phyloP scores from a whole-genome alignment of 1,140 invertebrate genomes.

The Zophobas morio region DNA sequence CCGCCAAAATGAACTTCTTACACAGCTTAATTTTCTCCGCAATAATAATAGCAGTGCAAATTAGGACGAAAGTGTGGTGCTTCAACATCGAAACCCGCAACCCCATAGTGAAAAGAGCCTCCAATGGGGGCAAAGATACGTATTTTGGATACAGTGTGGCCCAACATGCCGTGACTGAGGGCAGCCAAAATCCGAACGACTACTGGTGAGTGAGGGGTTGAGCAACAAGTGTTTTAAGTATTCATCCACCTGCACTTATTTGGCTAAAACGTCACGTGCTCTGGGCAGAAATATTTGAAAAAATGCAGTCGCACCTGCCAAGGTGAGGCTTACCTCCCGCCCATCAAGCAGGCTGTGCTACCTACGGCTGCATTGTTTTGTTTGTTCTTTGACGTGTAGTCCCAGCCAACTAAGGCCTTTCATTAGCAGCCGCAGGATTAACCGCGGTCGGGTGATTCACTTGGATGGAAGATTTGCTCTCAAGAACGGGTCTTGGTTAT shows the following conservation, averaged over 20 bases:
- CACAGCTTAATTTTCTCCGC: neutral
- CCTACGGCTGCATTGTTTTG: constrained; percentile 25
- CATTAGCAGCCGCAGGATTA: constrained; percentile 5
- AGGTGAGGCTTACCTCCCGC: constrained; percentile 25
- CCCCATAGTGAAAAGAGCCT: constrained; percentile 57
- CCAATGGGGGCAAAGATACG: constrained; percentile 38
- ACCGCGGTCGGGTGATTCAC: neutral
- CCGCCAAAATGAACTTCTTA: neutral
- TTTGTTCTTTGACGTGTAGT: constrained; percentile 23
- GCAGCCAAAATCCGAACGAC: constrained; percentile 24
- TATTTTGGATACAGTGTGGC: constrained; percentile 61
- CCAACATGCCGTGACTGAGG: constrained; percentile 50
- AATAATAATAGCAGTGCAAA: neutral
- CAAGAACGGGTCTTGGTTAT: too few species aligned
- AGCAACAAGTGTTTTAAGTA: constrained; percentile 18
- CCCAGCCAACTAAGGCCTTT: constrained; percentile 24
- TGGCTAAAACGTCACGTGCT: neutral
- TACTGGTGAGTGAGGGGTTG: constrained; percentile 53
- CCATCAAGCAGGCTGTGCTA: constrained; percentile 10
- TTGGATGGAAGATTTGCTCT: neutral
- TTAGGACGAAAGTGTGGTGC: constrained; percentile 48
- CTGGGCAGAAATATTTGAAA: neutral
- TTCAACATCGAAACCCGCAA: constrained; percentile 58
- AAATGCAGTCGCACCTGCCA: constrained; percentile 27
- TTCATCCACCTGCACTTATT: neutral